A percentile compares a stretch with the other conserved stretches of the same genome.
These are phyloP conservation scores for Mellivora capensis DNA, from an alignment of 2,113 vertebrate genomes.

Conservation along the genomic window DNA sequence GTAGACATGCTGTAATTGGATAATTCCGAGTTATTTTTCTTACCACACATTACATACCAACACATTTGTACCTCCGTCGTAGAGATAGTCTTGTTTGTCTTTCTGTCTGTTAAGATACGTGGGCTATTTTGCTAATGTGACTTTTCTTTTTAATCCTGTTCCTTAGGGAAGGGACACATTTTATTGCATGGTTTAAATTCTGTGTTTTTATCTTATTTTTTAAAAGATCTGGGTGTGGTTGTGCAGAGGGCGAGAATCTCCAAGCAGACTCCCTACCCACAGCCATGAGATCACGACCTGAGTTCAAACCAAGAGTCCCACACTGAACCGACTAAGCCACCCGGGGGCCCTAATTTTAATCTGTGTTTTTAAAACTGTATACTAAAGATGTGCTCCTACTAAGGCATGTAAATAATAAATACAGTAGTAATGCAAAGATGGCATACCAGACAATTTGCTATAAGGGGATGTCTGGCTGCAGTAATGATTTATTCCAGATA, in stretches of 20 bases:
- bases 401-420: neutral
- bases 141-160: slow-evolving; percentile 28
- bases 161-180: neutral
- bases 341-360: neutral
- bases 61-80: slow-evolving; percentile 1
- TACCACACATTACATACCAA: neutral
- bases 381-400: neutral
- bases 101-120: neutral
- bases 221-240: neutral
- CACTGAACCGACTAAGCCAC: neutral
- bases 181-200: neutral
- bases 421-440: neutral
- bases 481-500: neutral
- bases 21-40: neutral
- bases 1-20: neutral
- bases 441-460: neutral
- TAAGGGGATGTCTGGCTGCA: neutral
- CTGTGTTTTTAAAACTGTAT: neutral
- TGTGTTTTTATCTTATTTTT: neutral
- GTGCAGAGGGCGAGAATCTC: neutral
- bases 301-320: neutral
- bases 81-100: neutral
- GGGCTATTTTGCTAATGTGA: neutral
- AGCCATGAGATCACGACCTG: neutral
- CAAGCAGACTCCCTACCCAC: neutral